Evolutionary conservation across 2,113 vertebrate species (phyloP).

Genomic region (Spizaetus ornatus): DNA sequence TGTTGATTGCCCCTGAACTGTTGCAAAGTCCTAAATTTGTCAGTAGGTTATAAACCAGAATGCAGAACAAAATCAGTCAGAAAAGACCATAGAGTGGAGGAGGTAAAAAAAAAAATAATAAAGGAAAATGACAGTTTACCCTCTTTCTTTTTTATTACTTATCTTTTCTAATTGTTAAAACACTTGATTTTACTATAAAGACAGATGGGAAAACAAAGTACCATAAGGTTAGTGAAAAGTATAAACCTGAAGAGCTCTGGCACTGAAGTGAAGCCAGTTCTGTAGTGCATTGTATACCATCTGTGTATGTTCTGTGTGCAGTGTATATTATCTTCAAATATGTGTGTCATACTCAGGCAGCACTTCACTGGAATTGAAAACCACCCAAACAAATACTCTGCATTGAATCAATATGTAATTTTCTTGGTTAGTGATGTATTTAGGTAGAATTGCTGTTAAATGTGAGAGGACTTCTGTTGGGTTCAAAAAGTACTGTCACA

Average conservation of each 20-base stretch:
- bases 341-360: background rate
- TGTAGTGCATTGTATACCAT: background rate
- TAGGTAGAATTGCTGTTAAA: background rate
- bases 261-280: background rate
- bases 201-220: background rate
- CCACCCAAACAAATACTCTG: background rate
- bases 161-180: background rate
- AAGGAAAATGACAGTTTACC: background rate
- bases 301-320: background rate
- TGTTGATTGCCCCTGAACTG: background rate
- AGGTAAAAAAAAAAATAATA: too few relatives aligned
- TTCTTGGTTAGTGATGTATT: background rate
- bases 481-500: background rate
- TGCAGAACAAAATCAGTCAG: background rate
- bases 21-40: background rate
- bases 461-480: background rate
- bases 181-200: background rate
- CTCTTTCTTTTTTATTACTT: background rate
- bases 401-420: background rate
- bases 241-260: background rate
- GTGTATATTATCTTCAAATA: background rate
- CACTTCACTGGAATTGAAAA: background rate
- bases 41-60: background rate
- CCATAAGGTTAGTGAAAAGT: background rate
- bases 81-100: background rate